Evolutionary conservation across 2,888 invertebrate species (phyloP), one percentile per base, ranked within the genome.

Genomic region (Ephialtes manifestator): DNA sequence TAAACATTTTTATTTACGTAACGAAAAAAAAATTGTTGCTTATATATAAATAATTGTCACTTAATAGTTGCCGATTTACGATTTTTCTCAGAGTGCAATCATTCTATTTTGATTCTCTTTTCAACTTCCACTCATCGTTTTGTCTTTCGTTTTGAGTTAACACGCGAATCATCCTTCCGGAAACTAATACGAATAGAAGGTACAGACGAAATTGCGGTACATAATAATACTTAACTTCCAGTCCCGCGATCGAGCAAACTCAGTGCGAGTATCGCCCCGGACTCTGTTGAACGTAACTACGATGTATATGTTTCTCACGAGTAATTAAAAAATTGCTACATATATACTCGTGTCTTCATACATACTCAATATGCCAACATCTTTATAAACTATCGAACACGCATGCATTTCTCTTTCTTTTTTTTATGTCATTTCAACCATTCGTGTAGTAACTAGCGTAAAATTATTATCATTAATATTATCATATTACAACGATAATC

Each of bases 171-270:
- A 35, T 74, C 55, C 39, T 31, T 77, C 77, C 31, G 51, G 70
- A 72, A 74, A 81, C 71, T 82, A 87, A 87, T 87, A 86, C 85
- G 75, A 86, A 60, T 84, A 78, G 76, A 80, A 87, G 83, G 84
- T 83, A 88, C 86, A 70, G 70, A 83, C 78, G 83, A 84, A 88
- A 60, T 81, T 84, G 46, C 65, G 72, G 72, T 74, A 85, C 78
- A 53, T 58, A 83, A 84, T 85, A 87, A 86, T 87, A 87, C 87
- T 87, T 84, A 75, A 84, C 78, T 84, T 83, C 74, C 75, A 75
- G 74, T 58, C 65, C 55, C 70, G 68, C 75, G 15, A 48, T 48
- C 72, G 63, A 80, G 60, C 13, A 60, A 55, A 84, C 63, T 71
- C 75, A 28, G 55, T 28, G 71, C 46, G 74, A 81, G 15, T 28